Conservation (phyloP, 2,113 vertebrate genomes). For the Sporophila hypoxantha region DNA sequence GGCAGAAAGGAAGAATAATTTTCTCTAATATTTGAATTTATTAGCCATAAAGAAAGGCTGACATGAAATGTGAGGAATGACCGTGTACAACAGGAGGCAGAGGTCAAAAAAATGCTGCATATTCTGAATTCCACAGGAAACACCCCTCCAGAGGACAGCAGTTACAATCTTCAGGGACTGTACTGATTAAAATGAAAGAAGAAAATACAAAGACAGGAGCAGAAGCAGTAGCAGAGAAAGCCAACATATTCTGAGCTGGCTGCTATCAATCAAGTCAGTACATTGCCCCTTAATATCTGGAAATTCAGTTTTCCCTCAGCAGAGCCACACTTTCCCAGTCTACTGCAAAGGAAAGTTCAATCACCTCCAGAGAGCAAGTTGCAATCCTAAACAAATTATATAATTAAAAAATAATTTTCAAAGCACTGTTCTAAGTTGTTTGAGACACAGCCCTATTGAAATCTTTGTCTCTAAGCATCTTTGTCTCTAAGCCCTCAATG, state of each 20-base stretch:
- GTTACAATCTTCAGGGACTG: neutral
- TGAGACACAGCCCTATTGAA: neutral
- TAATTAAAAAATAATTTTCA: neutral
- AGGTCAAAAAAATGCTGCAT: slow-evolving; percentile 6
- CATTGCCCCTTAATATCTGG: neutral
- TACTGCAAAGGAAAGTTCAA: neutral
- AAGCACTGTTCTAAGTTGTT: neutral
- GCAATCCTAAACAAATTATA: neutral
- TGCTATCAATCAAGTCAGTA: neutral
- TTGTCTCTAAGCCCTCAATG: neutral
- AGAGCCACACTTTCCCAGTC: neutral
- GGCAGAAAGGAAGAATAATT: neutral
- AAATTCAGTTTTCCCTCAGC: neutral
- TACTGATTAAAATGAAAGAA: slow-evolving; percentile 6
- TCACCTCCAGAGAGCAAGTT: neutral
- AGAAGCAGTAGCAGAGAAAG: neutral
- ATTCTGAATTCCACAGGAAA: slow-evolving; percentile 8
- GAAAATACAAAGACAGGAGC: neutral
- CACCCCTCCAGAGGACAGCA: neutral
- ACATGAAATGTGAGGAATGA: neutral
- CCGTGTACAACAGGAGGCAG: neutral
- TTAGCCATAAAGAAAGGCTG: neutral
- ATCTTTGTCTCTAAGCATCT: neutral
- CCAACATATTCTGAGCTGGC: neutral
- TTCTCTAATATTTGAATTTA: slow-evolving; percentile 2